A percentile compares a stretch with the other conserved stretches of the same genome.
These are phyloP conservation scores for Pelochelys cantorii DNA, from an alignment of 2,797 vertebrate genomes.

Conservation along the genomic window DNA sequence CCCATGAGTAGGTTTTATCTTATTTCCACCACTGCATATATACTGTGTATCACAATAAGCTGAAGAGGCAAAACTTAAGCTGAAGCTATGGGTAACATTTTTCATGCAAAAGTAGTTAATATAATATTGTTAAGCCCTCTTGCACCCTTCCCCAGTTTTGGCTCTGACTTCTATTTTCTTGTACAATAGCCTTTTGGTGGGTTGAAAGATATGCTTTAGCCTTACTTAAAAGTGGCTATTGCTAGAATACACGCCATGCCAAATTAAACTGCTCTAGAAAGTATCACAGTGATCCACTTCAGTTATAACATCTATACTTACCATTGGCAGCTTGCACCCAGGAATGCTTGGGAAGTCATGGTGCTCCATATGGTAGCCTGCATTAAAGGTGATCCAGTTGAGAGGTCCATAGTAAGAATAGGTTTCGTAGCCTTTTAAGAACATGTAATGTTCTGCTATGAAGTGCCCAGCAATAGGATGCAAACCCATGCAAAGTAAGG, in stretches of 20 bases:
- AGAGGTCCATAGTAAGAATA: slow-evolving; percentile 97
- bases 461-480: slow-evolving; percentile 99
- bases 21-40: neutral
- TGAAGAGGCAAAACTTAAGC: neutral
- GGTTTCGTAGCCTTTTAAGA: slow-evolving; percentile 94
- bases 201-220: neutral
- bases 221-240: neutral
- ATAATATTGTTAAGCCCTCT: neutral
- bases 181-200: neutral
- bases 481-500: slow-evolving; percentile 92
- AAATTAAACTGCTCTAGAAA: neutral
- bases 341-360: slow-evolving; percentile 99
- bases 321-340: slow-evolving; percentile 92
- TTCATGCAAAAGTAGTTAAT: neutral
- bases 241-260: neutral
- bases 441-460: slow-evolving; percentile 98
- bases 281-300: neutral
- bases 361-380: slow-evolving; percentile 98
- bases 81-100: neutral
- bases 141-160: neutral
- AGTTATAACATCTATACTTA: slow-evolving; percentile 56
- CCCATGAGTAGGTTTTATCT: neutral
- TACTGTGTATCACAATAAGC: neutral
- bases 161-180: neutral
- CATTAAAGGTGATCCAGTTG: slow-evolving; percentile 96